Percentiles rank a stretch among this genome's conserved stretches.
phyloP scores from a whole-genome alignment of 1,140 invertebrate species.

The Apis florea region DNA sequence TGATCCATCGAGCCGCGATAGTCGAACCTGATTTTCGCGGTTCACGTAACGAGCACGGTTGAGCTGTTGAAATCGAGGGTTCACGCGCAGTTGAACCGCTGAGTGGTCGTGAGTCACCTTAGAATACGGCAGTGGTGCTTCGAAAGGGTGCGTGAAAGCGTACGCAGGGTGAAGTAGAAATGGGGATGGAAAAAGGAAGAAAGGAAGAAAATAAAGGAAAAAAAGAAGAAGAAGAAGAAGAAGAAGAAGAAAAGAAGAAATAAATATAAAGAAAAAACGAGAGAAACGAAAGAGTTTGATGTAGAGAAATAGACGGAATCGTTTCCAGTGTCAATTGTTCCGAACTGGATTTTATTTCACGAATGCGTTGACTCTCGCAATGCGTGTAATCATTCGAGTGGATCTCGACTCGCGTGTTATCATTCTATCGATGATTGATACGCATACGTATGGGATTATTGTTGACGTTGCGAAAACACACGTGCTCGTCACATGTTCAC shows the following conservation, averaged over 20 bases:
- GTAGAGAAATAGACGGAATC: not conserved
- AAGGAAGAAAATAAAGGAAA: not conserved
- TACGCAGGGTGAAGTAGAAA: not conserved
- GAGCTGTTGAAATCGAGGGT: constrained; percentile 71
- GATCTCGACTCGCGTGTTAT: not conserved
- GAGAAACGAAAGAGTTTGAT: no score
- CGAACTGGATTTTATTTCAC: constrained; percentile 39
- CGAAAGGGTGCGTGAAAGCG: constrained; percentile 14
- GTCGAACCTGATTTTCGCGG: constrained; percentile 74
- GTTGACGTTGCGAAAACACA: not conserved
- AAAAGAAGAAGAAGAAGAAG: not conserved
- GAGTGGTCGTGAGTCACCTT: constrained; percentile 74
- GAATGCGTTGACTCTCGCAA: constrained; percentile 39
- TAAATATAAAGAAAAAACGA: not conserved
- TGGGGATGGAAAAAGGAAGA: not conserved
- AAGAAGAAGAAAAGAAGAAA: not conserved
- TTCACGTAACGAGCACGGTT: constrained; percentile 72
- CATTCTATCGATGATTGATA: not conserved
- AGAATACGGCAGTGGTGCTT: constrained; percentile 70
- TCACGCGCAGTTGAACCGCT: constrained; percentile 71
- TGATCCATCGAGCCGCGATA: constrained; percentile 65
- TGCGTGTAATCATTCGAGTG: constrained; percentile 39
- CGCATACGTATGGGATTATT: not conserved
- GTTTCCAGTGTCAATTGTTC: constrained; percentile 17
- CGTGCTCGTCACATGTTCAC: not conserved